These are phyloP conservation scores for Podarcis lilfordi DNA, from an alignment of 2,797 vertebrate species.

Conservation along the genomic window DNA sequence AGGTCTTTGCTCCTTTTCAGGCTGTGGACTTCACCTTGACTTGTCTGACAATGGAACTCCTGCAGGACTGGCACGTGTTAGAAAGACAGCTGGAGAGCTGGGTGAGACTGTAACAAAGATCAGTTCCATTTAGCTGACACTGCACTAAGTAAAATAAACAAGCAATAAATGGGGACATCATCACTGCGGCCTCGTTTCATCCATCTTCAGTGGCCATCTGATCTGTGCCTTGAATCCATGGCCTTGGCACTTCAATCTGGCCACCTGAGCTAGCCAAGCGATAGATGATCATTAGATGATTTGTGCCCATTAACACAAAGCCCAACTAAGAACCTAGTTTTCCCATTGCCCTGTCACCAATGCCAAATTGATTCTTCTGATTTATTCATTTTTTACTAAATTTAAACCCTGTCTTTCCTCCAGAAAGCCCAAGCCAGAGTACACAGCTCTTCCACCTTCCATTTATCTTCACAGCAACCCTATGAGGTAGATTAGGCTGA, in stretches of 20 bases:
- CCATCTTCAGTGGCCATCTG: not conserved
- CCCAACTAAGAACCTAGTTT: not conserved
- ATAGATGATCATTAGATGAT: not conserved
- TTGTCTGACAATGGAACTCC: not conserved
- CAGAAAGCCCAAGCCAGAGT: not conserved
- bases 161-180: not conserved
- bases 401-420: not conserved
- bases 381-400: not conserved
- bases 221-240: not conserved
- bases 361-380: not conserved
- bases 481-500: not conserved
- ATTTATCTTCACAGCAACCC: not conserved
- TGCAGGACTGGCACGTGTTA: not conserved
- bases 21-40: not conserved
- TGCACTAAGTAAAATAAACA: not conserved
- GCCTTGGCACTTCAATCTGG: not conserved
- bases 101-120: slow-evolving; percentile 3
- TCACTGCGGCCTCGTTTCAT: not conserved
- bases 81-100: not conserved
- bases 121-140: too few relatives aligned
- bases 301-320: not conserved
- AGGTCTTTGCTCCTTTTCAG: not conserved
- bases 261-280: not conserved
- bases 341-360: not conserved
- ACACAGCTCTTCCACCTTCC: not conserved